phyloP scores from a whole-genome alignment of 2,888 invertebrate genomes.

The Troides helena region DNA sequence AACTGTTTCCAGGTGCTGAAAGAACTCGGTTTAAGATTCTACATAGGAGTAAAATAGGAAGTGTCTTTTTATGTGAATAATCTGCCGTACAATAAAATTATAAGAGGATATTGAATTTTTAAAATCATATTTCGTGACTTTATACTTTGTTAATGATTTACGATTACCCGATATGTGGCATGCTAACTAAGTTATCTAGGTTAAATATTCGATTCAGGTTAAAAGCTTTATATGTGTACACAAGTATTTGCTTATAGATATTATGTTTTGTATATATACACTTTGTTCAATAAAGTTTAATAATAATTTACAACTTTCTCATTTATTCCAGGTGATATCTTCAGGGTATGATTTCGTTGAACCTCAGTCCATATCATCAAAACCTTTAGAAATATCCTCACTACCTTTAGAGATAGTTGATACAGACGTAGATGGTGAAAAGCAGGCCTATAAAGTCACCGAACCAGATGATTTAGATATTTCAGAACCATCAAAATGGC shows the following conservation, averaged over 20 bases:
- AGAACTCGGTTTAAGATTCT: no score
- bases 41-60: not conserved
- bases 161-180: not conserved
- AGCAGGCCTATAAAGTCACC: conserved; percentile 70
- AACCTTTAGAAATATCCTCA: conserved; percentile 72
- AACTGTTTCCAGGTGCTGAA: not conserved
- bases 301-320: not conserved
- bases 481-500: conserved; percentile 82
- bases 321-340: conserved; percentile 64
- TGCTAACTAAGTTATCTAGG: not conserved
- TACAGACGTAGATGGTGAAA: conserved; percentile 53
- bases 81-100: no score
- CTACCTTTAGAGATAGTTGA: conserved; percentile 57
- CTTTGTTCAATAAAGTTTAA: not conserved
- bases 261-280: not conserved
- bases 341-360: conserved; percentile 67
- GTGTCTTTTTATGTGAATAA: not conserved
- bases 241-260: not conserved
- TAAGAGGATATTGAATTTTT: not conserved
- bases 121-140: not conserved
- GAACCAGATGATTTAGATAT: conserved; percentile 80
- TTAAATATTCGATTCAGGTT: not conserved
- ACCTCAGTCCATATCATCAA: conserved; percentile 53
- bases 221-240: not conserved
- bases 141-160: not conserved